Evolutionary conservation across 92 coral and sea anemone species (phyloP).

Genomic region (Palythoa caribaeorum): DNA sequence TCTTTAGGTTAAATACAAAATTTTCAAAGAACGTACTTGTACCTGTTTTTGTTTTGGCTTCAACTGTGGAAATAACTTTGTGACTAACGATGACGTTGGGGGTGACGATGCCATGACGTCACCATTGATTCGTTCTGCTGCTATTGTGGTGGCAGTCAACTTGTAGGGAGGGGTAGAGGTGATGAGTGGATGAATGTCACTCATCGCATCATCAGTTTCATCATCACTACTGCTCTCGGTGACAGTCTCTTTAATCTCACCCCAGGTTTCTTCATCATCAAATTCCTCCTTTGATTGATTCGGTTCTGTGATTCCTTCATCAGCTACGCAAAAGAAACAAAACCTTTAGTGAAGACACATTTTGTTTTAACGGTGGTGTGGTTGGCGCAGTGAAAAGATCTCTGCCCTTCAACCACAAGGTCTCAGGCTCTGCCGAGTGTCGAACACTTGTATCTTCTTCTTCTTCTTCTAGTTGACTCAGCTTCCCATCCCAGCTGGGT

Average conservation of each 20-base stretch:
- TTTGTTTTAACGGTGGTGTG: background rate
- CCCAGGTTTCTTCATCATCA: slow-evolving; percentile 93
- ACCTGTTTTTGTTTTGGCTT: slow-evolving; percentile 67
- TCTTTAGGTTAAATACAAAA: background rate
- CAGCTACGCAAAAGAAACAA: background rate
- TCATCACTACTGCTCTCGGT: slow-evolving; percentile 51
- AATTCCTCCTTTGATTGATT: slow-evolving; percentile 68
- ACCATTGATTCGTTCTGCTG: background rate
- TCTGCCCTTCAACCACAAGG: background rate
- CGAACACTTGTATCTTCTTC: no score
- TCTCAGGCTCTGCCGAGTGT: background rate
- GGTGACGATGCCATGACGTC: slow-evolving; percentile 79
- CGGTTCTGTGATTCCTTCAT: background rate
- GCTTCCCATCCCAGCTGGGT: no score
- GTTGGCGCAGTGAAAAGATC: no score
- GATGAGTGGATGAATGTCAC: slow-evolving; percentile 68
- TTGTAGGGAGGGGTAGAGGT: slow-evolving; percentile 58
- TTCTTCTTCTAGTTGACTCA: no score
- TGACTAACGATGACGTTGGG: slow-evolving; percentile 92
- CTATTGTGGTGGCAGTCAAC: background rate
- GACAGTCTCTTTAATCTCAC: slow-evolving; percentile 73
- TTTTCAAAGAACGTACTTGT: slow-evolving; percentile 17
- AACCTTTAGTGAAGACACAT: background rate
- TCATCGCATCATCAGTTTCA: slow-evolving; percentile 82
- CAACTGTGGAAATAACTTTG: slow-evolving; percentile 94